Conservation (phyloP, 2,888 invertebrate species). For the Eilema depressum region DNA sequence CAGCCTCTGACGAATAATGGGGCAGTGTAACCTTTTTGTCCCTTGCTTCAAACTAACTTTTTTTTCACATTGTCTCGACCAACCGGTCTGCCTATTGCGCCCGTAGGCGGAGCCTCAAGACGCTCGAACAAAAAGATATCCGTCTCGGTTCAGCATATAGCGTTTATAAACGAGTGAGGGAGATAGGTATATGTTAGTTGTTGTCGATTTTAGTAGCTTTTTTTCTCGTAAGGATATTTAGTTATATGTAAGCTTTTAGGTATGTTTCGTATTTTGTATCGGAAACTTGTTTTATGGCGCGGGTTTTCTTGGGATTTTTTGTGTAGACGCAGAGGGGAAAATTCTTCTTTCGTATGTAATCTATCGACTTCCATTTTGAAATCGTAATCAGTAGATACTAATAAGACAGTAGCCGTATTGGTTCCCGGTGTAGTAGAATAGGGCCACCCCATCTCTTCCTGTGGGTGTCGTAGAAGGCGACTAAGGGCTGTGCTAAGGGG, state of each 20-base stretch:
- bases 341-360: too few species aligned
- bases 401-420: too few species aligned
- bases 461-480: too few species aligned
- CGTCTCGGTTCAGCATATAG: conserved; percentile 55
- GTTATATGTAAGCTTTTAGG: conserved; percentile 20
- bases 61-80: conserved; percentile 74
- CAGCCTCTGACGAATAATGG: conserved; percentile 70
- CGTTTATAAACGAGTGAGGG: conserved; percentile 41
- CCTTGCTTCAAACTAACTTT: conserved; percentile 71
- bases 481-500: too few species aligned
- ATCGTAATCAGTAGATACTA: too few species aligned
- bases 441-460: too few species aligned
- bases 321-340: background rate
- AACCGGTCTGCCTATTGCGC: conserved; percentile 72
- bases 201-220: conserved; percentile 55
- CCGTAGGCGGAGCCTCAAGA: conserved; percentile 66
- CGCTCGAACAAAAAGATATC: conserved; percentile 21
- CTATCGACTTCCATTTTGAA: too few species aligned
- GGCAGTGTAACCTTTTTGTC: conserved; percentile 77
- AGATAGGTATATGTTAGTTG: conserved; percentile 50
- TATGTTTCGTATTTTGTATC: conserved; percentile 14
- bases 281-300: background rate
- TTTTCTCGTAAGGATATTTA: conserved; percentile 56
- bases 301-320: conserved; percentile 5
- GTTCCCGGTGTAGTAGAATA: too few species aligned